Evolutionary conservation across 2,113 vertebrate species (phyloP).

Genomic region (Pteronura brasiliensis): DNA sequence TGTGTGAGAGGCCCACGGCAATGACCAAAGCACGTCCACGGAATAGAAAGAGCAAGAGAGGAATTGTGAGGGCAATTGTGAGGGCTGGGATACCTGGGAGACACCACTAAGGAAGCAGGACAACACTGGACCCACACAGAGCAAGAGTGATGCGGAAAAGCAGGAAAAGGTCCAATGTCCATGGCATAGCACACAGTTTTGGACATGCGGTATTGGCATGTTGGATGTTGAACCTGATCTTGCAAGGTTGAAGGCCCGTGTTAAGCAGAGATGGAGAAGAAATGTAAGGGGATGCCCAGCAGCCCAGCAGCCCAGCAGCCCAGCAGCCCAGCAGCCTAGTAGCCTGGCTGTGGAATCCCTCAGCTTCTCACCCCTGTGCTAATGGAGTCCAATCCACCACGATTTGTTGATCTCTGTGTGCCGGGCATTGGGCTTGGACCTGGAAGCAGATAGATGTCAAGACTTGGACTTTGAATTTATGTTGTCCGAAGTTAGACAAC

Average conservation of each 20-base stretch:
- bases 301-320: too few relatives aligned
- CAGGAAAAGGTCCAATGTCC: accelerated
- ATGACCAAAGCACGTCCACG: accelerated
- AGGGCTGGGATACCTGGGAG: not conserved
- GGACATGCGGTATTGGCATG: accelerated
- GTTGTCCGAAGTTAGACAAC: not conserved
- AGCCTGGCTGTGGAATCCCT: not conserved
- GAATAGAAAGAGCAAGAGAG: not conserved
- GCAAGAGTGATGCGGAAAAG: accelerated
- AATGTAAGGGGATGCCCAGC: not conserved
- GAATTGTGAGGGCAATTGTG: too few relatives aligned
- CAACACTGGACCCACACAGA: too few relatives aligned
- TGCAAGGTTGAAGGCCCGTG: not conserved
- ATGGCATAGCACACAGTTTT: accelerated
- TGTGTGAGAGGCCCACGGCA: accelerated
- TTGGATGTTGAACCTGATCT: not conserved
- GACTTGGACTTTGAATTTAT: too few relatives aligned
- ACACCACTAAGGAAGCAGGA: not conserved
- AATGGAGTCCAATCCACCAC: accelerated
- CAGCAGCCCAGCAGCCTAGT: too few relatives aligned
- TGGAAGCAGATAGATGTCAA: too few relatives aligned
- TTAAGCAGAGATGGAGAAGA: too few relatives aligned
- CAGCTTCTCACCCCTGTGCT: accelerated
- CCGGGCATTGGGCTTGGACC: not conserved
- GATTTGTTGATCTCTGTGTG: too few relatives aligned